phyloP scores from a whole-genome alignment of 2,888 invertebrate genomes.

The Escarpia spicata region DNA sequence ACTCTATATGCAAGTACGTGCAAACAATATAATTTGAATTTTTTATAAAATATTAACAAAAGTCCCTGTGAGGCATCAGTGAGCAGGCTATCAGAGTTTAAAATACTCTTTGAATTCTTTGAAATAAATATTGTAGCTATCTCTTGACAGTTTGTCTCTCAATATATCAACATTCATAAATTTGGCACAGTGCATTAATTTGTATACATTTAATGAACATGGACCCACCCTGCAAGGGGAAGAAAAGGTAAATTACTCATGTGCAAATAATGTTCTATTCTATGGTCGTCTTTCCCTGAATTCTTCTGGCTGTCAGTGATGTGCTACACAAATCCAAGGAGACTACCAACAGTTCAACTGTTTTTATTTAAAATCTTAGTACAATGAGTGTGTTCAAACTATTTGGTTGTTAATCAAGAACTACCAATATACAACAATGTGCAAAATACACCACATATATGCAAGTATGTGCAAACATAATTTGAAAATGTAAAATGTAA shows the following conservation, averaged over 20 bases:
- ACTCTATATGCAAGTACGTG: not conserved
- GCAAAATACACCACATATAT: not conserved
- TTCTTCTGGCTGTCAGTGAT: too few relatives aligned
- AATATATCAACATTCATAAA: too few relatives aligned
- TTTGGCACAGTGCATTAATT: not conserved
- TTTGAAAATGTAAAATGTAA: not conserved
- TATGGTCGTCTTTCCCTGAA: too few relatives aligned
- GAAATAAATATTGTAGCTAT: too few relatives aligned
- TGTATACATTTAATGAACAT: not conserved
- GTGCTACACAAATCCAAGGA: not conserved
- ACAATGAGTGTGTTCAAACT: not conserved
- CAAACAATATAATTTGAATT: not conserved
- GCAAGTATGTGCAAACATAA: not conserved
- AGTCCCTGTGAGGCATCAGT: not conserved
- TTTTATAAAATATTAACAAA: not conserved
- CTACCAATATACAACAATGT: not conserved
- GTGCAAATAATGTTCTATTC: too few relatives aligned
- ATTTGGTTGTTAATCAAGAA: not conserved
- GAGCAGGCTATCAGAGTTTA: not conserved
- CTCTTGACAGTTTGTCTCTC: too few relatives aligned
- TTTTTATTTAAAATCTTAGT: not conserved
- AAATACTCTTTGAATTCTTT: too few relatives aligned
- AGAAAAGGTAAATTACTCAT: too few relatives aligned
- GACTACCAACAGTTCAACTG: not conserved
- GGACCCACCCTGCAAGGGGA: not conserved